Percentiles rank a stretch among this genome's conserved stretches.
Conservation (phyloP, 2,797 vertebrate genomes). For the Enteromius viviparus region DNA sequence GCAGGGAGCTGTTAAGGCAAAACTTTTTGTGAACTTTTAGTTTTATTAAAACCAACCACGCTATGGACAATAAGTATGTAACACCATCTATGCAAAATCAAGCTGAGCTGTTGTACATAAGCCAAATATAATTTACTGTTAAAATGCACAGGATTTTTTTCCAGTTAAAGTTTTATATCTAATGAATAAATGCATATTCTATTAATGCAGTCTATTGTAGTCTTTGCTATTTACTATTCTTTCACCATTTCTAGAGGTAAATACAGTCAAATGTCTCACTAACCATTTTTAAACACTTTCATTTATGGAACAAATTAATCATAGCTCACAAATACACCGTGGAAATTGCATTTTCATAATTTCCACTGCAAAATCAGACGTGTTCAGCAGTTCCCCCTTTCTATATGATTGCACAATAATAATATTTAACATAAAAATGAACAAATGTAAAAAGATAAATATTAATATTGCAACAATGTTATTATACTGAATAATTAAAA, state of each 20-base stretch:
- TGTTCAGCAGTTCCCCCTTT: neutral
- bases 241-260: neutral
- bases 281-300: neutral
- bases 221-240: neutral
- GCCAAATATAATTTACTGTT: neutral
- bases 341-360: neutral
- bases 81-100: no score
- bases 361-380: neutral
- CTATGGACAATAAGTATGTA: neutral
- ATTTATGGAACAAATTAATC: neutral
- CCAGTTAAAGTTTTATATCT: no score
- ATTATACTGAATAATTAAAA: neutral
- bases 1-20: conserved; percentile 85
- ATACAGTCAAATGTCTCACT: neutral
- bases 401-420: neutral
- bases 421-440: neutral
- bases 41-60: neutral
- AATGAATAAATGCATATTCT: no score
- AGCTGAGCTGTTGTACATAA: neutral
- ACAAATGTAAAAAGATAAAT: neutral
- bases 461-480: neutral
- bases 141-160: neutral
- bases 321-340: neutral
- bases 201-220: neutral
- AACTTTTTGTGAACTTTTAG: neutral